A percentile compares a stretch with the other conserved stretches of the same genome.
Evolutionary conservation across 2,797 vertebrate genomes (phyloP).

Genomic region (Bryconaethiops microstoma): DNA sequence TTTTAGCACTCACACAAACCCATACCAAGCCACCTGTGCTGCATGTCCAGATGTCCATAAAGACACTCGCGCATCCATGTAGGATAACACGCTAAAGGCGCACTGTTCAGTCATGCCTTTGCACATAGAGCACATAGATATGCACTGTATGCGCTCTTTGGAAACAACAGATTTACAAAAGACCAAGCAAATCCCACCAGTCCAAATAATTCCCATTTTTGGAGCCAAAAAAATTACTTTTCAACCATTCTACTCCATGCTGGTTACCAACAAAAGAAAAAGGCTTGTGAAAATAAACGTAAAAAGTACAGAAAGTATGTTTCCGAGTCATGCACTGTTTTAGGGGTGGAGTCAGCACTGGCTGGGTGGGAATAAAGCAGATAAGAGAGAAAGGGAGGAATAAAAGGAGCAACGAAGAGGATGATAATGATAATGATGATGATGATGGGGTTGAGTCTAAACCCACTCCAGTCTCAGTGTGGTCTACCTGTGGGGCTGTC

Average conservation of each 20-base stretch:
- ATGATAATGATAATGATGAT: neutral
- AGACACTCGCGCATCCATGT: constrained; percentile 26
- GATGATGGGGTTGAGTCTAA: constrained; percentile 39
- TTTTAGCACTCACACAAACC: constrained; percentile 1
- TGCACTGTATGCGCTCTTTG: constrained; percentile 47
- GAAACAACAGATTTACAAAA: constrained; percentile 1
- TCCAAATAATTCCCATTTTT: neutral
- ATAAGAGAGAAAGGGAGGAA: constrained; percentile 41
- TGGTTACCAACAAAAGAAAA: neutral
- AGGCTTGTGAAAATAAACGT: neutral
- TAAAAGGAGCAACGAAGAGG: neutral
- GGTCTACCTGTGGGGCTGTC: constrained; percentile 71
- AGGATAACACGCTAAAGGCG: constrained; percentile 24
- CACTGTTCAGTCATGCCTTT: constrained; percentile 11
- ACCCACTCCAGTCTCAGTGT: constrained; percentile 47
- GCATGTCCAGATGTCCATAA: neutral
- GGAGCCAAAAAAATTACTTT: neutral
- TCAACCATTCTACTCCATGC: constrained; percentile 18
- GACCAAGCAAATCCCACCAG: constrained; percentile 24
- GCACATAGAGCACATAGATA: constrained; percentile 31
- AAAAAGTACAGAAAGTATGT: neutral
- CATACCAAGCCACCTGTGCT: constrained; percentile 18
- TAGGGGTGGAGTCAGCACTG: neutral
- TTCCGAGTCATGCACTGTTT: constrained; percentile 11
- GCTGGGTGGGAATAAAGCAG: neutral